A percentile compares a stretch with the other conserved stretches of the same genome.
Evolutionary conservation across 1,140 invertebrate species (phyloP).

Genomic region (Physella acuta): DNA sequence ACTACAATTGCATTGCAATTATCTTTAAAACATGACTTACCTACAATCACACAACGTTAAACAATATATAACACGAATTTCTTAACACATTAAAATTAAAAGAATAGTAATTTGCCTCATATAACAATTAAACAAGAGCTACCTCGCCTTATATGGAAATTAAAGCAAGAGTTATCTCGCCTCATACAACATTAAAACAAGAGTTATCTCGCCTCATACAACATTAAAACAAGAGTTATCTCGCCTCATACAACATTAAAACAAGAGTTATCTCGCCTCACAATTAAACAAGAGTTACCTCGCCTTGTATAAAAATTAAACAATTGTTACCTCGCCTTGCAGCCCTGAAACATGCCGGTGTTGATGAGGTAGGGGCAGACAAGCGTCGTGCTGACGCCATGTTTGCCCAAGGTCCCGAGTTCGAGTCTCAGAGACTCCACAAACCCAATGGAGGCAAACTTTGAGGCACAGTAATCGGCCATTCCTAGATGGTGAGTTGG

Average conservation of each 20-base stretch:
- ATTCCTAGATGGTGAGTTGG: conserved; percentile 71
- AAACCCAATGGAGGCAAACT: conserved; percentile 88
- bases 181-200: background rate
- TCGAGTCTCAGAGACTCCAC: conserved; percentile 71
- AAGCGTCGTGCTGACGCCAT: conserved; percentile 82
- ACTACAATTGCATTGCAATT: too few relatives aligned
- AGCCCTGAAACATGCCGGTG: conserved; percentile 94
- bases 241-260: background rate
- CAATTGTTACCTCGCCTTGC: conserved; percentile 72
- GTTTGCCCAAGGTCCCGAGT: conserved; percentile 41
- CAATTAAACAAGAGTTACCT: background rate
- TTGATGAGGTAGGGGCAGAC: conserved; percentile 93
- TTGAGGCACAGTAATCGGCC: conserved; percentile 93
- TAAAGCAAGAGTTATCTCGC: background rate
- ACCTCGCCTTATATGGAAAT: background rate
- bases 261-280: background rate
- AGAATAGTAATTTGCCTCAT: too few relatives aligned
- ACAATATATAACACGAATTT: too few relatives aligned
- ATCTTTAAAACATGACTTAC: too few relatives aligned
- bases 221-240: background rate
- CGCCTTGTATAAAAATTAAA: background rate
- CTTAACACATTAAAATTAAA: too few relatives aligned
- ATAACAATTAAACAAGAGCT: too few relatives aligned
- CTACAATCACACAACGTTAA: too few relatives aligned
- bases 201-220: background rate